Evolutionary conservation across 2,797 vertebrate genomes (phyloP).

Genomic region (Rhinichthys osculus): DNA sequence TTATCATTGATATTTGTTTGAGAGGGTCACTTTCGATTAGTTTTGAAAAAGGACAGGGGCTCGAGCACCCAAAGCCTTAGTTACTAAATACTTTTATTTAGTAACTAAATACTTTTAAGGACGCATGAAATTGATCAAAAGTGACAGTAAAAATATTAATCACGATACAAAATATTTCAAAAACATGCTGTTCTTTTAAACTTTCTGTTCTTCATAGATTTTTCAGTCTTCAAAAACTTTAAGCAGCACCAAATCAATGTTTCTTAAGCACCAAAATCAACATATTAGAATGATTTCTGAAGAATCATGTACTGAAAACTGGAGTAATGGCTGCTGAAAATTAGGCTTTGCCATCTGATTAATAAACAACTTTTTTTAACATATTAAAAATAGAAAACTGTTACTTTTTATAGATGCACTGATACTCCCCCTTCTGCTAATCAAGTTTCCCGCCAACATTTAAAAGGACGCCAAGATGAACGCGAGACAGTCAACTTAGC

Average conservation of each 20-base stretch:
- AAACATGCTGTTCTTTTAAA: neutral
- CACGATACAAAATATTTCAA: neutral
- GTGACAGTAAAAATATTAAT: neutral
- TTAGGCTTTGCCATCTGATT: neutral
- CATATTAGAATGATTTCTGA: neutral
- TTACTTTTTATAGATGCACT: too few species aligned
- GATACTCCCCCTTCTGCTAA: too few species aligned
- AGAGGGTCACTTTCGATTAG: too few species aligned
- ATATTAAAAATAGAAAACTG: neutral
- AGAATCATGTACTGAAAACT: neutral
- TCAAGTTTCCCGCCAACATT: too few species aligned
- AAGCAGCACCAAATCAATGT: too few species aligned
- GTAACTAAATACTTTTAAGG: too few species aligned
- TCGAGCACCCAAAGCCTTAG: too few species aligned
- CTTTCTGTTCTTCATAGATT: neutral
- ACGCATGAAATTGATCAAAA: neutral
- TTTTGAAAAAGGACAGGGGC: too few species aligned
- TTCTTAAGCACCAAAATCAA: neutral
- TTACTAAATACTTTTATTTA: too few species aligned
- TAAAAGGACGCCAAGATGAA: too few species aligned
- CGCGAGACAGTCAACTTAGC: too few species aligned
- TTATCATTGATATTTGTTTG: too few species aligned
- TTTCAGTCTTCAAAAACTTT: neutral
- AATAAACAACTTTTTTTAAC: neutral
- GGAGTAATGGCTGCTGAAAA: neutral